These are phyloP conservation scores for Brachypalpus laphriformis DNA, from an alignment of 2,888 invertebrate genomes.

Conservation along the genomic window DNA sequence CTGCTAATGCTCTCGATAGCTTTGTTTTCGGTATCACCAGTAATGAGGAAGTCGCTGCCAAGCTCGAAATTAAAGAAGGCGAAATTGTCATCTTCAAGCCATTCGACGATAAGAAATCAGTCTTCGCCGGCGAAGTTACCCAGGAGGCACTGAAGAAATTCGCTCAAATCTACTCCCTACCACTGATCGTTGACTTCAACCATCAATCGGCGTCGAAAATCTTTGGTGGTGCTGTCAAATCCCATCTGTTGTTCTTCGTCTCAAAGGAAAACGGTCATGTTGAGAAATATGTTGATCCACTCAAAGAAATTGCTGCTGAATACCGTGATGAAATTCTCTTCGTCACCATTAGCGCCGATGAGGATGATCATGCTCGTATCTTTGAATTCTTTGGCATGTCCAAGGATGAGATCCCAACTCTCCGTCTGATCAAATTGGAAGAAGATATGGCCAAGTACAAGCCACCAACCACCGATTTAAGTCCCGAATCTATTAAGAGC, in stretches of 20 bases:
- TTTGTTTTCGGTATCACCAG: conserved; percentile 93
- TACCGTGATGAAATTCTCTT: conserved; percentile 97
- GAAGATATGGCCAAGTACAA: conserved; percentile 99
- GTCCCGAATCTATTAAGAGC: conserved; percentile 82
- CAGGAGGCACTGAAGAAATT: conserved; percentile 91
- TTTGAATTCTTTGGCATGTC: conserved; percentile 99
- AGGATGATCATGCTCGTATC: conserved; percentile 97
- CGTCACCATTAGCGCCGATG: conserved; percentile 97
- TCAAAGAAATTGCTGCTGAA: conserved; percentile 92
- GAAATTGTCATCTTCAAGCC: conserved; percentile 95
- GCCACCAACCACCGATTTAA: conserved; percentile 85
- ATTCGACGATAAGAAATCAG: conserved; percentile 93
- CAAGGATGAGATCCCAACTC: conserved; percentile 94
- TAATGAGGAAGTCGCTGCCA: conserved; percentile 89
- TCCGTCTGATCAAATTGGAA: conserved; percentile 96
- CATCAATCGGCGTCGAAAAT: conserved; percentile 99
- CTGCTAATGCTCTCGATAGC: conserved; percentile 93
- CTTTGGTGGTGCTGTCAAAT: conserved; percentile 98
- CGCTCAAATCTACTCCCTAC: conserved; percentile 92
- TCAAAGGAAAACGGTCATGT: conserved; percentile 94
- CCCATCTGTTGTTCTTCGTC: conserved; percentile 97
- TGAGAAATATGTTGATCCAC: conserved; percentile 90
- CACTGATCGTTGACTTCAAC: conserved; percentile 97
- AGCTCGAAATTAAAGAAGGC: conserved; percentile 91
- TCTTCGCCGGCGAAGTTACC: conserved; percentile 88